Evolutionary conservation across 2,113 vertebrate genomes (phyloP).

Genomic region (Nerophis lumbriciformis): DNA sequence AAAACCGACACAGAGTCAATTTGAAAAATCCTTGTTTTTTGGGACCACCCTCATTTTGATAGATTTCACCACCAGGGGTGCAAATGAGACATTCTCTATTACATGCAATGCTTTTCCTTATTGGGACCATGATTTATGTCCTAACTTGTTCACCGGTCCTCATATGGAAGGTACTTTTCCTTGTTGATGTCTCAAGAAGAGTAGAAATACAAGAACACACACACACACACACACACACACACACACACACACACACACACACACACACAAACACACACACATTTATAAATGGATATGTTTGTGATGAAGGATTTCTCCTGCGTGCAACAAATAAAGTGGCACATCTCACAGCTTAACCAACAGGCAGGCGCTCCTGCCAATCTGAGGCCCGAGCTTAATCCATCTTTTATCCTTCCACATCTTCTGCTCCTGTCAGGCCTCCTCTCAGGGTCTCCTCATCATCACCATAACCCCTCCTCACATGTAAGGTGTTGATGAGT

Average conservation of each 20-base stretch:
- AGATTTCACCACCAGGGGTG: too few relatives aligned
- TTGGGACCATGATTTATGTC: too few relatives aligned
- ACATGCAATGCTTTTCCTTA: too few relatives aligned
- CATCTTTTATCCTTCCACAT: constrained; percentile 59
- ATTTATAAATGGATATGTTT: constrained; percentile 29
- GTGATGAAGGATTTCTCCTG: constrained; percentile 42
- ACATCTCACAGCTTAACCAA: constrained; percentile 44
- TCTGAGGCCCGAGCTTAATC: constrained; percentile 58
- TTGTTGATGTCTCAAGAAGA: too few relatives aligned
- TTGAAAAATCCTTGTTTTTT: too few relatives aligned
- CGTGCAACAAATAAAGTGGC: constrained; percentile 42
- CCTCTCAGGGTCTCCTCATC: constrained; percentile 27
- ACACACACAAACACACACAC: constrained; percentile 22
- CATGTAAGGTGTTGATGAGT: constrained; percentile 1
- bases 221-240: too few relatives aligned
- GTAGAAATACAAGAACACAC: background rate
- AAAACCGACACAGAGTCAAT: too few relatives aligned
- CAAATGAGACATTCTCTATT: too few relatives aligned
- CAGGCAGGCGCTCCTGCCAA: constrained; percentile 37
- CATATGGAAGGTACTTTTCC: too few relatives aligned
- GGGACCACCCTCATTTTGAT: too few relatives aligned
- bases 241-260: constrained; percentile 15
- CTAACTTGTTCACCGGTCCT: too few relatives aligned
- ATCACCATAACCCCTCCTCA: background rate
- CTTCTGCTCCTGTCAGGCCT: constrained; percentile 20